Base-by-base conservation (phyloP, 2,888 invertebrate species). In the Pristionchus japonicus region DNA sequence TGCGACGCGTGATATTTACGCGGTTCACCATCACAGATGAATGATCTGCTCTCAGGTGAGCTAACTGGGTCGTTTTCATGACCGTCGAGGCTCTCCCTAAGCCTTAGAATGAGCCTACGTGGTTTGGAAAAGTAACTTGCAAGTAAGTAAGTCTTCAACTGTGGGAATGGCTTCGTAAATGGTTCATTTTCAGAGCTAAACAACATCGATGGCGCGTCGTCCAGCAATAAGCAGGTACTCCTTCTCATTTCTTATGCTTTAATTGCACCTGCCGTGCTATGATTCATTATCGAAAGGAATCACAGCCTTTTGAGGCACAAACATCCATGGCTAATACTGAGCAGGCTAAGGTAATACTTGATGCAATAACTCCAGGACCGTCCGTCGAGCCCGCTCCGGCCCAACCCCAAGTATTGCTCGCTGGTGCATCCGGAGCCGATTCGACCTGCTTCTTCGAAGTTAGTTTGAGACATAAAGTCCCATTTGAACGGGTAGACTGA, bases 351-450 rank as follows among this genome's bases (percentile, higher is more conserved):
- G n/a, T n/a, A n/a, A n/a, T n/a, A n/a, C n/a, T n/a, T n/a, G n/a
- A n/a, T n/a, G n/a, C n/a, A n/a, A n/a, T n/a, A n/a, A n/a, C n/a
- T n/a, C n/a, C 70, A 70, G 70, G 49, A 49, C 23, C 43, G 52
- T 34, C 43, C 82, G 17, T 83, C 82, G 17, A 83, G 82, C 34
- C 82, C 82, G 49, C 52, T 83, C 2, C 52, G 82, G 20, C 82
- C 82, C 49, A 83, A 83, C 20, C 52, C 82, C 34, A 83, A 83
- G 82, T 83, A 83, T 37, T 83, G 82, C 43, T 3, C 82, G 52
- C 52, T 83, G 20, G 34, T 27, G 27, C 23, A 77, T 43, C 70
- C 70, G 34, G 37, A 34, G 3, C 27, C 37, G 15, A 20, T 37
- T 17, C 20, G 23, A 70, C 37, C 70, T 6, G 70, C 70, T 4